phyloP scores from a whole-genome alignment of 2,888 invertebrate genomes.

The Ischnura elegans region DNA sequence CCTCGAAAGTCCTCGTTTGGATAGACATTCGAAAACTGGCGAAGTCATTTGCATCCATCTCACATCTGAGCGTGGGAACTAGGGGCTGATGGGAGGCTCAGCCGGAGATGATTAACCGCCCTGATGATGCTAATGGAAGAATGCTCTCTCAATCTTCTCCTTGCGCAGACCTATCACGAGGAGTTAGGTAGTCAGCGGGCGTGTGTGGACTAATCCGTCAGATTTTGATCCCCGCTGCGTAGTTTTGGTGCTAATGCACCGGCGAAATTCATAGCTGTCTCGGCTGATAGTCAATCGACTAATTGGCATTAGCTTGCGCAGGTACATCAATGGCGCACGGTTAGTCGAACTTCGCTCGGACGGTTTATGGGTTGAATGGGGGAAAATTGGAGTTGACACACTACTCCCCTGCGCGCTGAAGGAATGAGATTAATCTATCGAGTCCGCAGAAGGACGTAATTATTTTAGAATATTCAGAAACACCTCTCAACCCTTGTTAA shows the following conservation, averaged over 20 bases:
- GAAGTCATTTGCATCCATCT: not conserved
- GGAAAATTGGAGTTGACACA: too few relatives aligned
- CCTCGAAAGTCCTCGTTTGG: not conserved
- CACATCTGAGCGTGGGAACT: not conserved
- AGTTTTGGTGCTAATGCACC: not conserved
- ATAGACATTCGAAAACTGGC: conserved; percentile 27
- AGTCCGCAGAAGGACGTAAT: too few relatives aligned
- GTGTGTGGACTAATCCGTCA: not conserved
- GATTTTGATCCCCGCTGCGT: not conserved
- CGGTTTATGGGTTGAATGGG: too few relatives aligned
- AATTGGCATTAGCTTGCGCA: not conserved
- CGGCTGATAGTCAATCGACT: not conserved
- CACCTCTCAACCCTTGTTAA: too few relatives aligned
- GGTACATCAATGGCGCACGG: too few relatives aligned
- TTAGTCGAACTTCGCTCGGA: too few relatives aligned
- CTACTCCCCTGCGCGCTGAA: too few relatives aligned
- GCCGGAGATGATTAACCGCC: not conserved
- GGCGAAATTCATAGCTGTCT: not conserved
- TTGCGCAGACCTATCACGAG: not conserved
- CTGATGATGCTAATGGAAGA: not conserved
- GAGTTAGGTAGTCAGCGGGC: not conserved
- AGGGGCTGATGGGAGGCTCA: not conserved
- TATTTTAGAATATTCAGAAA: too few relatives aligned
- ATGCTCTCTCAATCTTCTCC: not conserved
- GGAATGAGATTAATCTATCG: too few relatives aligned